Evolutionary conservation across 2,797 vertebrate genomes (phyloP).

Genomic region (Sciurus carolinensis): DNA sequence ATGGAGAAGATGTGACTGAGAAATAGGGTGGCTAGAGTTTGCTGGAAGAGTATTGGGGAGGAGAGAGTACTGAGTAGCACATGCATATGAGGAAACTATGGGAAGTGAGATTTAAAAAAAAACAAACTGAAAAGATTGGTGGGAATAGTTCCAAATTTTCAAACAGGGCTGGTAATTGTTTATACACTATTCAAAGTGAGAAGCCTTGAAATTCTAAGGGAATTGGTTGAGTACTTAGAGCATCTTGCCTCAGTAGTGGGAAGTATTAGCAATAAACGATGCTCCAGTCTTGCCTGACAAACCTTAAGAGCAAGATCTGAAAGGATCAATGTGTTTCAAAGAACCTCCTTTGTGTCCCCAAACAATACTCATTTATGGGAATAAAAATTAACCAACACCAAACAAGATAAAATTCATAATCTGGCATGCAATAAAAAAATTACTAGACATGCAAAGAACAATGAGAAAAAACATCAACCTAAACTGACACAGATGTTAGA

Average conservation of each 20-base stretch:
- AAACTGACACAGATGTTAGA: not conserved
- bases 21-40: not conserved
- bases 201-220: not conserved
- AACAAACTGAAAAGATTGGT: not conserved
- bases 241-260: not conserved
- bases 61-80: not conserved
- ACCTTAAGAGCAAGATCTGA: not conserved
- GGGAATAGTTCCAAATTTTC: not conserved
- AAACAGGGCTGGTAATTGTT: not conserved
- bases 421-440: not conserved
- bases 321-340: not conserved
- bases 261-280: not conserved
- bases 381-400: not conserved
- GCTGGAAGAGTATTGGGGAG: not conserved
- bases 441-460: not conserved
- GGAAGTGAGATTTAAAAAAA: not conserved
- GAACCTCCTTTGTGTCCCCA: not conserved
- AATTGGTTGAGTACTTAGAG: not conserved
- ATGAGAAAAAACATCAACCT: not conserved
- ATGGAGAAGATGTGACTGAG: not conserved
- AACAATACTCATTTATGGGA: not conserved
- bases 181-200: not conserved
- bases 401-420: not conserved
- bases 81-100: not conserved
- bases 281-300: not conserved